These are phyloP conservation scores for Dryobates pubescens DNA, from an alignment of 2,797 vertebrate genomes.

Conservation along the genomic window DNA sequence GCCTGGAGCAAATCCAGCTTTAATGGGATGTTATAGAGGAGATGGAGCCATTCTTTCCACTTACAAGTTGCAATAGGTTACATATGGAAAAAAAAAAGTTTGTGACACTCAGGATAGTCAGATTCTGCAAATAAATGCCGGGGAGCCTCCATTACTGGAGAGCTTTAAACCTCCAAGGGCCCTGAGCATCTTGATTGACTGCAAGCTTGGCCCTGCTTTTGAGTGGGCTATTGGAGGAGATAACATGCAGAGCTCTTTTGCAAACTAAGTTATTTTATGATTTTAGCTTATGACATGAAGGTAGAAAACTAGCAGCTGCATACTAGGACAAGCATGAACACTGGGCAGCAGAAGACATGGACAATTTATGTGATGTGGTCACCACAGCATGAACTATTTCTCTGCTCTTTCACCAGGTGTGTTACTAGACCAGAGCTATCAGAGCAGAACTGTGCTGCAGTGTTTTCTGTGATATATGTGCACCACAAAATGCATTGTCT, in stretches of 20 bases:
- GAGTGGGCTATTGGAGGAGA: background rate
- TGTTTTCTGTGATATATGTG: background rate
- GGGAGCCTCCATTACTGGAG: background rate
- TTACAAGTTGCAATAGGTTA: background rate
- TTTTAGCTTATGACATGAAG: background rate
- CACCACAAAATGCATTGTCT: background rate
- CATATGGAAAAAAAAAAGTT: background rate
- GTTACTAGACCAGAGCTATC: background rate
- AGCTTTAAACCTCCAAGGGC: background rate
- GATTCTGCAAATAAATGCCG: background rate
- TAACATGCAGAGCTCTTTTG: background rate
- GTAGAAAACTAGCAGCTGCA: background rate
- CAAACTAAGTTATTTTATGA: background rate
- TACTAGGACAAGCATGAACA: background rate
- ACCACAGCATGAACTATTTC: background rate
- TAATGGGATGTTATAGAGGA: background rate
- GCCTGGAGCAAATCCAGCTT: background rate
- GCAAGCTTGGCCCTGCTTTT: background rate
- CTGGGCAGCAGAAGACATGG: conserved; percentile 4
- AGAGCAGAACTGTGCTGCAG: background rate
- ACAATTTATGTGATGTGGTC: background rate
- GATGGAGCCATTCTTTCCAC: background rate
- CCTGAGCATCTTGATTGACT: background rate
- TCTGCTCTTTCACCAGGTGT: background rate
- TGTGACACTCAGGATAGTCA: background rate